Evolutionary conservation across 2,888 invertebrate species (phyloP), one percentile per base, ranked within the genome.

Genomic region (Perizoma flavofasciatum): DNA sequence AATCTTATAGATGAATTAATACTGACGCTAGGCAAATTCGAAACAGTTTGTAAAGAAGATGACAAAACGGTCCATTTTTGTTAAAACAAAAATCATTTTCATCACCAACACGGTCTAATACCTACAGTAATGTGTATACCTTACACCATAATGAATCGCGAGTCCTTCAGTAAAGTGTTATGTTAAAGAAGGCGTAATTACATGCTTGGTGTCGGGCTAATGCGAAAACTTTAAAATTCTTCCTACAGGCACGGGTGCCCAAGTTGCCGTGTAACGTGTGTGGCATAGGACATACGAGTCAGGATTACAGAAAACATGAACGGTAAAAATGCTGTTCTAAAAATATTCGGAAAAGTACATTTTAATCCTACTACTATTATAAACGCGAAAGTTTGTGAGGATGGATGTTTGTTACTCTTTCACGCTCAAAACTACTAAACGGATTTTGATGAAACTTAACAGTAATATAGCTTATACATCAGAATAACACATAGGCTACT

Each of bases 191-290:
- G 72, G 44, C 71, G 74, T 77, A 75, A 79, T 78, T 73, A 71
- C 73, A 74, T 75, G 68, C 69, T 50, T 61, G 55, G 65, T 65
- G 70, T 67, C 64, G 66, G 67, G 65, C 71, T 88, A 88, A 89
- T 89, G 88, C 61, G 87, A 81, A 87, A 88, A 88, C 87, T 89
- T 88, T 79, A 81, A 82, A 84, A 80, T 79, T 79, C 78, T 79
- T 77, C 74, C 68, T 73, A 66, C 67, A 69, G 75, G 73, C 78
- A 62, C 71, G 65, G 79, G 83, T 75, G 77, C 81, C 81, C 75
- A 86, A 88, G 87, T 81, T 84, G 78, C 81, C 88, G 86, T 87
- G 83, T 85, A 87, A 78, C 73, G 73, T 78, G 79, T 70, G 58
- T 49, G 59, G 11, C 37, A 6, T 11, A 61, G 41, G 56, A 82